Evolutionary conservation across 92 coral and sea anemone genomes (phyloP).

Genomic region (Metridium senile): DNA sequence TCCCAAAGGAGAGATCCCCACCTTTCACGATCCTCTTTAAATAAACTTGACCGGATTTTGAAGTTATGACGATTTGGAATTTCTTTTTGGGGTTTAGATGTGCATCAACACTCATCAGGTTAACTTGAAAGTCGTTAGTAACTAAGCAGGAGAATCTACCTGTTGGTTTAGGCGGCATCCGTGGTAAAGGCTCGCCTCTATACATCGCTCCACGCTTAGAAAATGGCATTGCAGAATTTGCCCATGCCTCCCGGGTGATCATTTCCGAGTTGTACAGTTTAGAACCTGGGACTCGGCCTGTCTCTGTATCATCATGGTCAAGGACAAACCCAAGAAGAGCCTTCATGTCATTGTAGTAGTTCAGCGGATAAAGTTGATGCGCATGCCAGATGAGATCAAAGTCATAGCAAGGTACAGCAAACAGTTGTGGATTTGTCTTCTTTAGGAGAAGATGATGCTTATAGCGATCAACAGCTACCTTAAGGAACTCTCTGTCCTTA

Average conservation of each 20-base stretch:
- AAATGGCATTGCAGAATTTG: conserved; percentile 26
- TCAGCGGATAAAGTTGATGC: conserved; percentile 68
- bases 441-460: conserved; percentile 63
- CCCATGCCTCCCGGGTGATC: conserved; percentile 43
- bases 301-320: conserved; percentile 57
- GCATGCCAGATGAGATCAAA: conserved; percentile 81
- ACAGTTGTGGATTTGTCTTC: conserved; percentile 50
- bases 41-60: not conserved
- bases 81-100: conserved; percentile 33
- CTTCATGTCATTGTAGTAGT: conserved; percentile 51
- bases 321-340: conserved; percentile 54
- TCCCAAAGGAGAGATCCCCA: conserved; percentile 25
- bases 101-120: conserved; percentile 25
- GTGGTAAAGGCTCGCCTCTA: conserved; percentile 51
- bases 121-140: conserved; percentile 22
- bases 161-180: conserved; percentile 25
- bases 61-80: conserved; percentile 16
- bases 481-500: conserved; percentile 47
- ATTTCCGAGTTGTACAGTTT: conserved; percentile 33
- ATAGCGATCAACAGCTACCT: conserved; percentile 66
- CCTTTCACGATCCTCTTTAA: conserved; percentile 21
- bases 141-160: conserved; percentile 43
- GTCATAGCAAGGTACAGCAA: conserved; percentile 74
- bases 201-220: conserved; percentile 56
- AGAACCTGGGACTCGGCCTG: conserved; percentile 57